Base-by-base conservation (phyloP, 2,113 vertebrate genomes). In the Bos javanicus region DNA sequence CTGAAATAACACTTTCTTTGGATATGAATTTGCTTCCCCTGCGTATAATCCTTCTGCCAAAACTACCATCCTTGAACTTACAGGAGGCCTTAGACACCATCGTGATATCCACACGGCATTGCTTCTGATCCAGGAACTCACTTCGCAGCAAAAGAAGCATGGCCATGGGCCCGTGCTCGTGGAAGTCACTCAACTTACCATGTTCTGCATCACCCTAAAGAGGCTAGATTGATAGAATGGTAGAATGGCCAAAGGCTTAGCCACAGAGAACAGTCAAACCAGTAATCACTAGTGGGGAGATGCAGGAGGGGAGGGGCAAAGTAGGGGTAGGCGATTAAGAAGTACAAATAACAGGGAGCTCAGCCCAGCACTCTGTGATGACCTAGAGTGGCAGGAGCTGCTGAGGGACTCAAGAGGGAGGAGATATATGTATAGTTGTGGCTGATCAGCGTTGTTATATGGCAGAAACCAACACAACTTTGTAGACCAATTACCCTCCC, bases 91-190 rank as follows among this genome's bases (percentile, higher is more conserved):
- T 39, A 4, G 12, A 54, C 30, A 36, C 54, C 93, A 84, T 8
- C 17, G 0, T 33, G 60, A 30, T 56, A 39, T 6, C 52, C 52
- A 59, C 60, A 50, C 33, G 33, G 43, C 21, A 30, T 17, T 9
- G 16, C 25, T 84, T 50, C 26, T 39, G 78, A n/a, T 50, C 12
- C 30, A 90, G 87, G 50, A 83, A 23, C 60, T 57, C 60, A 5
- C 62, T n/a, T 54, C 15, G 14, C 0, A 9, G 56, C 19, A 78
- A 43, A 86, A 28, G 28, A 46, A 46, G 6, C 62, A 3, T 8
- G 60, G 46, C 15, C 11, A 19, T 12, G n/a, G 64, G 19, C 28
- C n/a, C n/a, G 5, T 9, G 54, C 56, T 85, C 7, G 0, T 14
- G 28, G 11, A 28, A 60, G 26, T 64, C 28, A 4, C 57, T 30